phyloP scores from a whole-genome alignment of 2,113 vertebrate genomes.

The Phoenicopterus ruber region DNA sequence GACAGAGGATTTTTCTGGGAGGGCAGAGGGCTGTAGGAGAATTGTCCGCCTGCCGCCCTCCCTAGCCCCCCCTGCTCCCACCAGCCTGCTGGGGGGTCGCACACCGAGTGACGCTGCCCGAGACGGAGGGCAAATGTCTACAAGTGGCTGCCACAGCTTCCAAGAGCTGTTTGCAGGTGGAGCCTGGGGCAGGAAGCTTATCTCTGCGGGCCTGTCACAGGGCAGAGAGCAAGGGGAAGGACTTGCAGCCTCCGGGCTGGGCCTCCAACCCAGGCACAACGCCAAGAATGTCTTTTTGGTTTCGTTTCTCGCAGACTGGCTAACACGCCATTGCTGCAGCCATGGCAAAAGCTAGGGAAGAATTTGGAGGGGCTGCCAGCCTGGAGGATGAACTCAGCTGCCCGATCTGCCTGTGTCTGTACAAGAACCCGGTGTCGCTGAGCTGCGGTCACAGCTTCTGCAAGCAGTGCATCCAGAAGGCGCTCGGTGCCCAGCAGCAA shows the following conservation, averaged over 20 bases:
- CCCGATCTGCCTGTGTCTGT: slow-evolving; percentile 40
- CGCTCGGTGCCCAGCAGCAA: background rate
- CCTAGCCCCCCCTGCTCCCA: background rate
- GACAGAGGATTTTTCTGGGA: background rate
- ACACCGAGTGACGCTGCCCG: rapidly evolving
- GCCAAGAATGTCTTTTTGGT: background rate
- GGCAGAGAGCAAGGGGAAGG: background rate
- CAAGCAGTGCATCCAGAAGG: slow-evolving; percentile 30
- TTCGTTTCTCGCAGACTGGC: rapidly evolving
- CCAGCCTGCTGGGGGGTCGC: background rate
- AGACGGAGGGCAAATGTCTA: rapidly evolving
- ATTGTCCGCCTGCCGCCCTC: rapidly evolving
- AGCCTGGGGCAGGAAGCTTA: rapidly evolving
- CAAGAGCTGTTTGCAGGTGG: background rate
- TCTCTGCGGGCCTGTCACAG: rapidly evolving
- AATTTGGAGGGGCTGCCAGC: rapidly evolving
- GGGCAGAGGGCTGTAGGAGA: background rate
- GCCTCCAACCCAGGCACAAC: rapidly evolving
- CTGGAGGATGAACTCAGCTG: slow-evolving; percentile 57
- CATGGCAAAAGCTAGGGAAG: background rate
- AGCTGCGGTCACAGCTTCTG: slow-evolving; percentile 69
- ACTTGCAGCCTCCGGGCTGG: background rate
- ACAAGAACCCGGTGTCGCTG: slow-evolving; percentile 8
- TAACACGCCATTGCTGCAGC: rapidly evolving
- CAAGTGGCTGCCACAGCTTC: rapidly evolving